Evolutionary conservation across 2,888 invertebrate genomes (phyloP).

Genomic region (Hypsopygia costalis): DNA sequence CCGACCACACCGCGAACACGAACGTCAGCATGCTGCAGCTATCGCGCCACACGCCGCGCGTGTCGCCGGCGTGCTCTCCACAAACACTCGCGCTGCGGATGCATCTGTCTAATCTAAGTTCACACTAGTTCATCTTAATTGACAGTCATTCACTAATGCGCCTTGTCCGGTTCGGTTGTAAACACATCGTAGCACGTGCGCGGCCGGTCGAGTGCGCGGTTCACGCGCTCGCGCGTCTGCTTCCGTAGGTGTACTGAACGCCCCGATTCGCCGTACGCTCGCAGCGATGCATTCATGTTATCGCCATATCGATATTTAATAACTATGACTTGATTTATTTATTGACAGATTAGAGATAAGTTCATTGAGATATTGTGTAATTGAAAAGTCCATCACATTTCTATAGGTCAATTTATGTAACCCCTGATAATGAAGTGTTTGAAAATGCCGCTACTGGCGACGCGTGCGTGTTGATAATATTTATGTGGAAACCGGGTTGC

Average conservation of each 20-base stretch:
- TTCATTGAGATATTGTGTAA: conserved; percentile 19
- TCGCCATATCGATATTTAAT: conserved; percentile 63
- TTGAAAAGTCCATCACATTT: conserved; percentile 10
- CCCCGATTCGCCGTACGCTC: conserved; percentile 44
- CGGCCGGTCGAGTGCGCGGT: conserved; percentile 40
- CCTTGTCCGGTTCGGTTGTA: conserved; percentile 24
- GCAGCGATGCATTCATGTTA: conserved; percentile 52
- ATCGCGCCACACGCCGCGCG: conserved; percentile 51
- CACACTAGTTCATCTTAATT: conserved; percentile 25
- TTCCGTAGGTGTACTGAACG: conserved; percentile 51
- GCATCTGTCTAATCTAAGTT: conserved; percentile 42
- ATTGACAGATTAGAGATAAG: conserved; percentile 27
- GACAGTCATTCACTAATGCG: conserved; percentile 31
- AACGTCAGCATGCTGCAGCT: conserved; percentile 79
- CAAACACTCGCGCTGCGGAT: conserved; percentile 40
- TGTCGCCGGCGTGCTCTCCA: conserved; percentile 52
- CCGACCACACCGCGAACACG: conserved; percentile 82
- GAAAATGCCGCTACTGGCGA: conserved; percentile 30
- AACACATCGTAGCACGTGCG: conserved; percentile 47
- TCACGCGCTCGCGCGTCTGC: conserved; percentile 60
- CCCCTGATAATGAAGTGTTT: conserved; percentile 12
- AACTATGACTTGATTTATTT: conserved; percentile 33
- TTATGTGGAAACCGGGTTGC: conserved; percentile 46
- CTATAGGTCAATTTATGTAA: conserved; percentile 23
- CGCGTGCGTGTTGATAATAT: conserved; percentile 56